Conservation (phyloP, 2,888 invertebrate species). For the Dasypogon diadema region DNA sequence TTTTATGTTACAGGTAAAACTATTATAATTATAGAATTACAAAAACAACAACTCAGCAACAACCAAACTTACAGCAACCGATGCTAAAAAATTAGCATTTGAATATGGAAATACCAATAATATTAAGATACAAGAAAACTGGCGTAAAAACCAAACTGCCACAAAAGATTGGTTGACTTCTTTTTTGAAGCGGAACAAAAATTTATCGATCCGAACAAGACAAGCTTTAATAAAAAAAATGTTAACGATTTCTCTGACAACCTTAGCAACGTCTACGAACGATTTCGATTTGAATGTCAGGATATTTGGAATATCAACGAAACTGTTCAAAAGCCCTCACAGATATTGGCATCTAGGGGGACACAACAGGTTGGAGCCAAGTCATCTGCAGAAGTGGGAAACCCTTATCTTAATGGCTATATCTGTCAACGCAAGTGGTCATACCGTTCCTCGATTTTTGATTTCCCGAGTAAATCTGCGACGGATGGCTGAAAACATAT, state of each 20-base stretch:
- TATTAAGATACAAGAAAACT: background rate
- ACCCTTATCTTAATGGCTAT: slow-evolving; percentile 61
- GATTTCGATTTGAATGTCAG: background rate
- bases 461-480: slow-evolving; percentile 61
- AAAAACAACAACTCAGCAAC: no score
- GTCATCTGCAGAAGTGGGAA: slow-evolving; percentile 63
- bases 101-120: background rate
- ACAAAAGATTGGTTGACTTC: background rate
- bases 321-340: background rate
- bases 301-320: background rate
- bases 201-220: background rate
- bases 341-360: slow-evolving; percentile 57
- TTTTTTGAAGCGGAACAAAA: background rate
- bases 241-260: background rate
- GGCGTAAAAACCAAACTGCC: background rate
- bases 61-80: background rate
- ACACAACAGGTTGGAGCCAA: slow-evolving; percentile 62
- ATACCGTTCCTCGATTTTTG: slow-evolving; percentile 62
- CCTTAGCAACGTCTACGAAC: background rate
- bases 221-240: background rate
- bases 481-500: no score
- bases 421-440: slow-evolving; percentile 61
- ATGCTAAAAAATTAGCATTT: background rate
- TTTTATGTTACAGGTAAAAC: no score
- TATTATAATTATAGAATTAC: no score